Base-by-base conservation (phyloP, 2,797 vertebrate species). In the Denticeps clupeoides region DNA sequence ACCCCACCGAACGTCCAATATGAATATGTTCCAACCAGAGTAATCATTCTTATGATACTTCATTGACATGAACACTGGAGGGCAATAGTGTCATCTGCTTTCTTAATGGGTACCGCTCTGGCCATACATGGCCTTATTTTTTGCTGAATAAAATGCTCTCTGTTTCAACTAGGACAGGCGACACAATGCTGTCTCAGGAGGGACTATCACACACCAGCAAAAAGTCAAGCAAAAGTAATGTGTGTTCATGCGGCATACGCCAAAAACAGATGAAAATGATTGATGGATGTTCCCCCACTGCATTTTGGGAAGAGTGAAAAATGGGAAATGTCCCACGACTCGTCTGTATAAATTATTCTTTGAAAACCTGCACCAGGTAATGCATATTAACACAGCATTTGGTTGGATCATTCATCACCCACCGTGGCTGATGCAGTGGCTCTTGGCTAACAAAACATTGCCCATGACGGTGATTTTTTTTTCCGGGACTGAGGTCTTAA, bases 1-100 rank as follows among this genome's bases (percentile, higher is more conserved):
- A 35, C 32, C 32, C 35, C 18, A 35, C 32, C 32, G 13, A 4
- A 5, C 13, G 13, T 32, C 31, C 12, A 13, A 13, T 13, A 13
- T 15, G 6, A 13, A 5, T 35, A 35, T 35, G 32, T 32, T 15
- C 32, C 13, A 16, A 7, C n/a, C 31, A 15, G 10, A 15, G 13
- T 37, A 16, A 47, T 24, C 18, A 32, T 21, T 19, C n/a, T 22
- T 12, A 4, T 22, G 25, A 16, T 33, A 33, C 43, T 18, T 7
- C 21, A 35, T 16, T 22, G 23, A 45, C 6, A 28, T 35, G 19
- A 44, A 45, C 42, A 27, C 31, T 47, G 37, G 27, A 45, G 44
- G 51, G 37, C 51, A 54, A 47, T 41, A 47, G 45, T 28, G 46
- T 55, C 53, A 23, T 23, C 45, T 28, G 38, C 32, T 31, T 21